phyloP scores from a whole-genome alignment of 2,113 vertebrate species.

The Lutjanus erythropterus region DNA sequence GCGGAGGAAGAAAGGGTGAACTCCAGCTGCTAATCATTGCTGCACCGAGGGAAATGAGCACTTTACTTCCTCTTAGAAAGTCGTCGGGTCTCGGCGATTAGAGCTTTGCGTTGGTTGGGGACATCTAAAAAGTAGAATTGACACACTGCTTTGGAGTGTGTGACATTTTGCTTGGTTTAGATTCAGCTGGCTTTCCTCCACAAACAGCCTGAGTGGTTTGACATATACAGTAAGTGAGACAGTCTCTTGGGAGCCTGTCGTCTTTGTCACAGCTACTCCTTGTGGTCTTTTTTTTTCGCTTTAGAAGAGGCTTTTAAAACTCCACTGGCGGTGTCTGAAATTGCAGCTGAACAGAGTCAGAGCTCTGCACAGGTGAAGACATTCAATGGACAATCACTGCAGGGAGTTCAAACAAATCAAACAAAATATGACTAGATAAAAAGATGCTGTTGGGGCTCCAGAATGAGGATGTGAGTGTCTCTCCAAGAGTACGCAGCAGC shows the following conservation, averaged over 20 bases:
- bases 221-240: slow-evolving; percentile 21
- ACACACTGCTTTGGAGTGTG: not conserved
- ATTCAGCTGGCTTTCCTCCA: slow-evolving; percentile 9
- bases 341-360: not conserved
- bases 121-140: slow-evolving; percentile 14
- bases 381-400: not conserved
- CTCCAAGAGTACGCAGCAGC: not conserved
- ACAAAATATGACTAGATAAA: not conserved
- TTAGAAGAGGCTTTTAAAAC: not conserved
- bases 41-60: not conserved
- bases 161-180: slow-evolving; percentile 38
- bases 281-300: slow-evolving; percentile 11
- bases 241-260: slow-evolving; percentile 3
- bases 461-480: not conserved
- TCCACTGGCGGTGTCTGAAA: not conserved
- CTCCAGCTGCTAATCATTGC: slow-evolving; percentile 40
- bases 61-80: slow-evolving; percentile 5
- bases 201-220: slow-evolving; percentile 36
- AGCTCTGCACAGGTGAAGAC: not conserved
- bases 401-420: not conserved
- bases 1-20: slow-evolving; percentile 13
- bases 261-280: not conserved
- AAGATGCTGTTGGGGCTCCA: not conserved
- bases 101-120: slow-evolving; percentile 5
- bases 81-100: not conserved